Base-by-base conservation (phyloP, 2,113 vertebrate genomes). In the Microtus richardsoni region DNA sequence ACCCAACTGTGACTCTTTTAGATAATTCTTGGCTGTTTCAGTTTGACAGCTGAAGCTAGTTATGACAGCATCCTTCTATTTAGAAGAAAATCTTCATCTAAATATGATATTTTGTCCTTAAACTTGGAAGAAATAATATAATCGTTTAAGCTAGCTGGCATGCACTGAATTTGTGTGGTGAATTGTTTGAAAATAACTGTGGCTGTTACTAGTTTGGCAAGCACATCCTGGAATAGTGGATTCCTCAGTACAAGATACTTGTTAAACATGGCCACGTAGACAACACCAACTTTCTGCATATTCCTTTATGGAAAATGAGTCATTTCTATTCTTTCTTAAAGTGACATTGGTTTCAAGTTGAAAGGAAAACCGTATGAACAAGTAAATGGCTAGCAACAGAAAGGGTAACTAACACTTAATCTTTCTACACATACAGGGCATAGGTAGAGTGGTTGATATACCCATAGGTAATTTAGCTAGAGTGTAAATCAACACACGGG, bases 291-390 rank as follows among this genome's bases (percentile, higher is more conserved):
- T 89, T 84, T 44, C 28, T 90, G 84, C 19, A 71, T 8, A 92
- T n/a, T 70, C 2, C 14, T 28, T 95, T 68, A 80, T 41, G n/a
- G 17, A 33, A 91, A 96, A 91, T 36, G 19, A 93, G 36, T n/a
- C 8, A 75, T 83, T 87, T 39, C n/a, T 88, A 75, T 88, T 36
- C 26, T 60, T 84, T 75, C 60, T 84, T 92, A 78, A n/a, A 95
- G 77, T 86, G 49, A 24, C n/a, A 74, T 47, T 79, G 54, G 14
- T 4, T 26, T 73, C 44, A 73, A 68, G 17, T 66, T 93, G 73
- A 93, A 66, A 58, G 11, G 22, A 80, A 93, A 96, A 79, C 39
- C 39, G 33, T n/a, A 7, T 66, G 84, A 88, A 71, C 14, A 92
- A 77, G 19, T 52, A 13, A 85, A 77, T 90, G 17, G 36, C 3